phyloP scores from a whole-genome alignment of 2,888 invertebrate genomes.

The Odontomyia ornata region DNA sequence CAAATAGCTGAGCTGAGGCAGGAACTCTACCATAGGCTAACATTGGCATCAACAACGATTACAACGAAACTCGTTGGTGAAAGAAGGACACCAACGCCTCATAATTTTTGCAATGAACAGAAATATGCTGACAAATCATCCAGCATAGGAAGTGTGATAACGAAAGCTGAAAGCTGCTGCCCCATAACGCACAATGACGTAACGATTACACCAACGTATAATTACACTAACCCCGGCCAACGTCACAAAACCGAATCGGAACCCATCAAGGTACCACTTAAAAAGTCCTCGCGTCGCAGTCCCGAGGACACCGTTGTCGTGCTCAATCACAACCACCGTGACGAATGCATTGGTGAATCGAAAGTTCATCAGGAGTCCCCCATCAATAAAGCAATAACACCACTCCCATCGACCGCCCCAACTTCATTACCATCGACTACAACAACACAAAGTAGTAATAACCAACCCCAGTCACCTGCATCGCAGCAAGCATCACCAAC shows the following conservation, averaged over 20 bases:
- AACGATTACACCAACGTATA: conserved; percentile 26
- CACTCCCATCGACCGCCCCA: not conserved
- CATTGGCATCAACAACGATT: conserved; percentile 3
- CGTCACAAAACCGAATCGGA: conserved; percentile 52
- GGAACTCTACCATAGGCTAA: conserved; percentile 57
- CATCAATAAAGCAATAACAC: conserved; percentile 23
- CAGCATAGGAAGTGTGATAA: conserved; percentile 52
- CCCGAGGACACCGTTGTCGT: conserved; percentile 54
- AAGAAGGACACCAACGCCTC: conserved; percentile 17
- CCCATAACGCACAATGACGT: conserved; percentile 39
- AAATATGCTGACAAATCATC: not conserved
- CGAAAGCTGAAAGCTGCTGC: conserved; percentile 50
- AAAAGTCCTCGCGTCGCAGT: conserved; percentile 57
- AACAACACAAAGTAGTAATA: not conserved
- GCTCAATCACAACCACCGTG: conserved; percentile 51
- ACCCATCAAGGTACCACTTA: conserved; percentile 56
- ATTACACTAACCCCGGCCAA: conserved; percentile 32
- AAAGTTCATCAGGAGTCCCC: conserved; percentile 37
- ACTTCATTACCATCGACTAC: not conserved
- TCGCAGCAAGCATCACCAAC: conserved; percentile 33
- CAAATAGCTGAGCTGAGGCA: conserved; percentile 61
- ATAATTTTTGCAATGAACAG: not conserved
- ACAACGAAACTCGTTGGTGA: conserved; percentile 10
- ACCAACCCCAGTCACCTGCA: conserved; percentile 17
- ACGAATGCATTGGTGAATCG: conserved; percentile 46